Evolutionary conservation across 2,113 vertebrate genomes (phyloP), one percentile per base, ranked within the genome.

Genomic region (Sylvia atricapilla): DNA sequence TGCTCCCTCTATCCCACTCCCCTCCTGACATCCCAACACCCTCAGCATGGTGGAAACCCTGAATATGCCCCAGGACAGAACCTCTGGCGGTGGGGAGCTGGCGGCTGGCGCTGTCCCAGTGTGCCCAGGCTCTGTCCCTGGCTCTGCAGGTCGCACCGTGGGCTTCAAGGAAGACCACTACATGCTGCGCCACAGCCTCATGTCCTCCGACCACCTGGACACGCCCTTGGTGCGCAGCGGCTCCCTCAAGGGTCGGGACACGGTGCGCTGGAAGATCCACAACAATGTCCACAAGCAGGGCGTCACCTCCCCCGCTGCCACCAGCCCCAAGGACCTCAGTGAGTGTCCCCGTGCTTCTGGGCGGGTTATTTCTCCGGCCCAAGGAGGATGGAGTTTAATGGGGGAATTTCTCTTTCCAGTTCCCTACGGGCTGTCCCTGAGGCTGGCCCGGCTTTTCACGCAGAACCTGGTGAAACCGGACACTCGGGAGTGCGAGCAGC

Each of bases 131-230:
- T 68, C 70, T 8, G 2, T 0, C 47, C 33, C 60, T 78, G 81
- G 20, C 58, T 24, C 87, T 76, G 3, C 97, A 99, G 99, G 99
- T 59, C 99, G 99, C 84, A 98, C 97, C 41, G 98, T 99, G 50
- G 99, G 99, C 92, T 99, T 99, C 93, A 99, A 99, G 97, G 99
- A 99, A 92, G 99, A 99, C 18, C 98, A 99, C 81, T 99, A 99
- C 96, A 97, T 99, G 98, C 96, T 99, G 8, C 98, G 98, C 10
- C 98, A 99, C 84, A 99, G 98, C 85, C 98, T 98, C 77, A 98
- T 99, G 96, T 97, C 98, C 74, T 98, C 98, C 0, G 99, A 99
- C 92, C 98, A 99, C 94, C 97, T 99, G 97, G 99, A 99, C 96
- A 99, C 99, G 0, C 99, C 99, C 1, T 97, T 99, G 98, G 97